Base-by-base conservation (phyloP, 2,797 vertebrate species). In the Halcyon leucocephala region DNA sequence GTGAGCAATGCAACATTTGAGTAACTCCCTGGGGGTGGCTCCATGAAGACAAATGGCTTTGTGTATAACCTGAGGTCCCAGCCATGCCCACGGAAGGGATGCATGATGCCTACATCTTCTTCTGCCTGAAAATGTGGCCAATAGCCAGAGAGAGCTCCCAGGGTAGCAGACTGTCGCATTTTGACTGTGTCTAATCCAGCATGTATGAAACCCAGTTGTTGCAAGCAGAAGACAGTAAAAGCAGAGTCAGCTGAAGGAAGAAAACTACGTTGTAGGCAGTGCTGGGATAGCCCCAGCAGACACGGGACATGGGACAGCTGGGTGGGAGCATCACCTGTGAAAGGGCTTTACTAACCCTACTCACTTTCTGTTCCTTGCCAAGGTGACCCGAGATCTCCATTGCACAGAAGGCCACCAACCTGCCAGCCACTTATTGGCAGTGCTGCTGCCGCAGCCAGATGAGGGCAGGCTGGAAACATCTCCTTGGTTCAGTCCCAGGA, bases 391-490 rank as follows among this genome's bases (percentile, higher is more conserved):
- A 16, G 10, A 9, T 29, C 33, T 67, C 72, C 21, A 15, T 16
- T 21, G 60, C 41, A 26, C 33, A 46, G 29, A 28, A 73, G 60
- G 29, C 3, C 37, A 58, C 83, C 57, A 10, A 46, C 14, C 9
- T 44, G 18, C 19, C 1, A 1, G 33, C 15, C 81, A 64, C 0
- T 0, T 5, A 0, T 10, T 35, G 35, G 37, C 19, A 14, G 42
- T 21, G 82, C 37, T 6, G 4, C 44, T 52, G 33, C 51, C 35
- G 46, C 49, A 71, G 60, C 12, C 51, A 31, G 17, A 42, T 7
- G 17, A 62, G 29, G 48, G 7, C 19, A 26, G 41, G 6, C 29
- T 41, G 48, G 60, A 33, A 41, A 46, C 49, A 24, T 4, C 24
- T 79, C n/a, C 37, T 46, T 0, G 0, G 13, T 24, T 51, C 3